phyloP scores from a whole-genome alignment of 2,797 vertebrate species.

The Rallus crepitans region DNA sequence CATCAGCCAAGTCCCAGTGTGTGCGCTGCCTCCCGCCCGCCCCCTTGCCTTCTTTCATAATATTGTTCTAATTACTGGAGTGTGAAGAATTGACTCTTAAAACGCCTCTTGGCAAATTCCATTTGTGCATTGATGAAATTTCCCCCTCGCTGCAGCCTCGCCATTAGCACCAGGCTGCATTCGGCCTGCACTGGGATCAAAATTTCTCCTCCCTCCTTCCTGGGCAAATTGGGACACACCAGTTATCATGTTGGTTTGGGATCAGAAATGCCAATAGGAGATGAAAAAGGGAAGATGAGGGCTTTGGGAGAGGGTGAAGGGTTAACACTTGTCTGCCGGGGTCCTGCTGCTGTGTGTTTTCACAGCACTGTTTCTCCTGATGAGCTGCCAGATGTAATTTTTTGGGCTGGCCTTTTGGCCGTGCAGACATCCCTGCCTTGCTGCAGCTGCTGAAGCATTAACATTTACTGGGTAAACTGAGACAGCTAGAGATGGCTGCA shows the following conservation, averaged over 20 bases:
- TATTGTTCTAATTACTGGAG: slow-evolving; percentile 64
- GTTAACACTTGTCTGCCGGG: neutral
- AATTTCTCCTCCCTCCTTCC: neutral
- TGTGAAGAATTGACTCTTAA: slow-evolving; percentile 62
- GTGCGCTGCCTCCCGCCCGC: neutral
- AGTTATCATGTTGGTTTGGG: accelerated
- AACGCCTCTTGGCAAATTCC: slow-evolving; percentile 64
- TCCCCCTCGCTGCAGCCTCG: neutral
- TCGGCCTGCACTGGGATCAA: accelerated
- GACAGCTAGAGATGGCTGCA: neutral
- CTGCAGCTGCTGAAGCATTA: neutral
- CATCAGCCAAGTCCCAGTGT: neutral
- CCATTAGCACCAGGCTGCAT: neutral
- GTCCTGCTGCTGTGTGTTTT: neutral
- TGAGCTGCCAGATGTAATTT: neutral
- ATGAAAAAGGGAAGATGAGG: neutral
- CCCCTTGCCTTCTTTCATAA: neutral
- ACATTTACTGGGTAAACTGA: neutral
- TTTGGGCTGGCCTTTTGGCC: neutral
- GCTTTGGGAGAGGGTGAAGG: neutral
- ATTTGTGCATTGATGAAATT: neutral
- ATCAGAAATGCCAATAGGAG: accelerated
- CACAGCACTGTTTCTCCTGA: neutral
- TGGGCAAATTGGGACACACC: accelerated
- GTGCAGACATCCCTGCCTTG: neutral